Base-by-base conservation (phyloP, 2,113 vertebrate genomes). In the Tupaia chinensis region DNA sequence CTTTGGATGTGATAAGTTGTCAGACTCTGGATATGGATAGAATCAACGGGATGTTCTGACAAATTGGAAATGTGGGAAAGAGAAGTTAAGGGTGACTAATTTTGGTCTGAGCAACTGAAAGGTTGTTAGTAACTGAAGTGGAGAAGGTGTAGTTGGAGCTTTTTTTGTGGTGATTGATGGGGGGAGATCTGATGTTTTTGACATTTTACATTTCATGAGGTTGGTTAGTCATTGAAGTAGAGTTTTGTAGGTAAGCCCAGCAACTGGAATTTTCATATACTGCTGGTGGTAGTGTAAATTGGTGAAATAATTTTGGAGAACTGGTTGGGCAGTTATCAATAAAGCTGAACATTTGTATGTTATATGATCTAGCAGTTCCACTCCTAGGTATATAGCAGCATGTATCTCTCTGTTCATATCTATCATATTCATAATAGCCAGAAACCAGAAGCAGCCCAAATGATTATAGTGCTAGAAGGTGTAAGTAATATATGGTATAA, bases 1-100 rank as follows among this genome's bases (percentile, higher is more conserved):
- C 44, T n/a, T 22, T 87, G 79, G 73, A 92, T 32, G 58, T 85
- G 73, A 92, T 77, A 92, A 80, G 19, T 82, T 87, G 22, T 87
- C 34, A 70, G 86, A 66, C n/a, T 94, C 56, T 94, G 70, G n/a
- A n/a, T 82, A 58, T 79, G 66, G 22, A 32, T 63, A 79, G 14
- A 73, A 76, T 15, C 34, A 32, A 32, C 29, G 53, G 29, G 63
- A 84, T 69, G 84, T 83, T 78, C 65, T 56, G 27, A 73, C 12
- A 84, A 70, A 44, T 70, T 88, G 72, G 22, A 88, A 32, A 61
- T 53, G 25, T 44, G 66, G 94, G 61, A 34, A 89, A 88, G 79
- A 65, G 9, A 29, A 70, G 63, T 93, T 27, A 86, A 70, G 44
- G 20, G 61, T 77, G 69, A 60, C 54, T 58, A 5, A 56, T 56